phyloP scores from a whole-genome alignment of 2,113 vertebrate species.

The Typhlomys cinereus region DNA sequence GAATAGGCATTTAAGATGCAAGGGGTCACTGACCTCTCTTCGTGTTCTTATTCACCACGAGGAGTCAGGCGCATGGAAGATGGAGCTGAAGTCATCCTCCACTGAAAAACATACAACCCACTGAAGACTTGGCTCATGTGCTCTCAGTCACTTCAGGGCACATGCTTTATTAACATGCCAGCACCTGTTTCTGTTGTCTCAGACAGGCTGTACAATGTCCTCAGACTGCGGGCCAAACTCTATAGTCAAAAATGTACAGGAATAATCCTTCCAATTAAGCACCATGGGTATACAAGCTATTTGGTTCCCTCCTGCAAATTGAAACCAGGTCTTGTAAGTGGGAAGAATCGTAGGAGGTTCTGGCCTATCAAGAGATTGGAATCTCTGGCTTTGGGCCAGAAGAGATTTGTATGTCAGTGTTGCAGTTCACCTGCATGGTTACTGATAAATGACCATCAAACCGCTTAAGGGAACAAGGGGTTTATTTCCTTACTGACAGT shows the following conservation, averaged over 20 bases:
- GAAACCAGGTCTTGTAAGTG: neutral
- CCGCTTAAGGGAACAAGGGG: no score
- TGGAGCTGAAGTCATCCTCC: neutral
- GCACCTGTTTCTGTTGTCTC: constrained; percentile 9
- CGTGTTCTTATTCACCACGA: neutral
- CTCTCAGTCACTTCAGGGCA: neutral
- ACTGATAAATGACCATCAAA: no score
- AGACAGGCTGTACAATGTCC: neutral
- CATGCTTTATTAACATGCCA: neutral
- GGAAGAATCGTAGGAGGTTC: neutral
- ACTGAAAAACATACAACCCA: neutral
- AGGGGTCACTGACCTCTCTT: neutral
- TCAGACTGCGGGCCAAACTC: neutral
- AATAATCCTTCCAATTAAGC: neutral
- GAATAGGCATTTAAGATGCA: neutral
- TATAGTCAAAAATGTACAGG: neutral
- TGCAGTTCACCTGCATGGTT: neutral
- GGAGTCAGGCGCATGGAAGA: constrained; percentile 15
- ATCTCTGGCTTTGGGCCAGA: neutral
- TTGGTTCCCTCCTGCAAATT: neutral
- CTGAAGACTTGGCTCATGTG: neutral
- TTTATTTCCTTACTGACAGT: no score
- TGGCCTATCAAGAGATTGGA: neutral
- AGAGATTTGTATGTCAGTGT: neutral
- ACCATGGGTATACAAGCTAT: rapidly evolving